A percentile compares a stretch with the other conserved stretches of the same genome.
Evolutionary conservation across 2,797 vertebrate species (phyloP).

Genomic region (Ctenopoma kingsleyae): DNA sequence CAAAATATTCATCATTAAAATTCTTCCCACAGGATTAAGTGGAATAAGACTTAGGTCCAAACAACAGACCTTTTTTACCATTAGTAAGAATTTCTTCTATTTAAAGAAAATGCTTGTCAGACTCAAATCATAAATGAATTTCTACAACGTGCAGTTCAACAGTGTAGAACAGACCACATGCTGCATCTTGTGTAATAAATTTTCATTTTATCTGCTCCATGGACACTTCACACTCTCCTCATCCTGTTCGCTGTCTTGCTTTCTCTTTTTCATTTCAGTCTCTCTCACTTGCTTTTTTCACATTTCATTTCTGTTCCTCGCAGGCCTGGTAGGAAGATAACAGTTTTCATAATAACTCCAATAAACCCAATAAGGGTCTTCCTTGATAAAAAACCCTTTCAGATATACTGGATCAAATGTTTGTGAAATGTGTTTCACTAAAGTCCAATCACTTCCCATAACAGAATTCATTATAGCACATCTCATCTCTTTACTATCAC

Average conservation of each 20-base stretch:
- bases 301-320: conserved; percentile 25
- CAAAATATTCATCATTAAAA: too few relatives aligned
- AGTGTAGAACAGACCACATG: background rate
- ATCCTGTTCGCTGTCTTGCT: background rate
- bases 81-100: too few relatives aligned
- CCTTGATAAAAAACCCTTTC: background rate
- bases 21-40: too few relatives aligned
- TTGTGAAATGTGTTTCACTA: background rate
- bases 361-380: conserved; percentile 11
- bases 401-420: background rate
- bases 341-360: conserved; percentile 38
- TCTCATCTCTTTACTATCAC: background rate
- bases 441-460: conserved; percentile 1
- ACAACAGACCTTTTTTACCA: background rate
- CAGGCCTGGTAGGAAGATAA: conserved; percentile 43
- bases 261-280: conserved; percentile 19
- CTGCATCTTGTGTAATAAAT: conserved; percentile 28
- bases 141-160: background rate
- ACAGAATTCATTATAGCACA: background rate
- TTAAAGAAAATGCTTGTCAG: too few relatives aligned
- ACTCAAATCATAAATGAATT: background rate
- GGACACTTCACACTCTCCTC: conserved; percentile 14
- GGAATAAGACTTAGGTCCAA: too few relatives aligned
- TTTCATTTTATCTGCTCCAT: conserved; percentile 18
- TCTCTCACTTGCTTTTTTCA: conserved; percentile 6